Base-by-base conservation (phyloP, 2,888 invertebrate genomes). In the Nomada flava region DNA sequence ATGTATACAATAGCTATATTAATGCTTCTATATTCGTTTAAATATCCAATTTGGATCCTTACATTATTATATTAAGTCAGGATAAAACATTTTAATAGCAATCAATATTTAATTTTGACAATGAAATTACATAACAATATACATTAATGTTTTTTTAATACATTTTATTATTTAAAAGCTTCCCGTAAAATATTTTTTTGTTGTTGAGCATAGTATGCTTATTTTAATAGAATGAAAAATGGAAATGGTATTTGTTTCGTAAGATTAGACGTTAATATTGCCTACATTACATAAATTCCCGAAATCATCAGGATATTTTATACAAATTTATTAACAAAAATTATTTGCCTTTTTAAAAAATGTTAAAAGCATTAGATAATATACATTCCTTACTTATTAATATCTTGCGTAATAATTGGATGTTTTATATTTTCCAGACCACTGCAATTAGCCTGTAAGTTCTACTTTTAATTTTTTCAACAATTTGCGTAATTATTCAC, bases 371-470 rank as follows among this genome's bases (percentile, higher is more conserved):
- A 55, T 44, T 44, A 57, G 47, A 76, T 26, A 20, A 11, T 26
- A 44, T 52, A 64, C 63, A 80, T 77, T 80, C 68, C 68, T 68
- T 68, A 63, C 44, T 47, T 57, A n/a, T 70, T 63, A 20, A 36
- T 47, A 57, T n/a, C 11, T 60, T 50, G 29, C 36, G 18, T 42
- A 10, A 23, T 55, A 62, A 55, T 42, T 23, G 11, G 29, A 42
- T n/a, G 18, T 72, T 63, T 73, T 23, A 11, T 73, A 42, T 68
- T 69, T 69, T 47, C 47, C 64, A 69, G 9, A 59, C 15, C 26
- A 69, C 57, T 79, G 69, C 79, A 81, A 74, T 73, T 79, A 79
- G 74, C 47, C 74, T 79, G 29, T 59, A 59, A 65, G 47, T 53
- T 36, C 15, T 9, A 52, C 9, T 42, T 42, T 42, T 20, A 57